These are phyloP conservation scores for Colossoma macropomum DNA, from an alignment of 2,113 vertebrate species.

Conservation along the genomic window DNA sequence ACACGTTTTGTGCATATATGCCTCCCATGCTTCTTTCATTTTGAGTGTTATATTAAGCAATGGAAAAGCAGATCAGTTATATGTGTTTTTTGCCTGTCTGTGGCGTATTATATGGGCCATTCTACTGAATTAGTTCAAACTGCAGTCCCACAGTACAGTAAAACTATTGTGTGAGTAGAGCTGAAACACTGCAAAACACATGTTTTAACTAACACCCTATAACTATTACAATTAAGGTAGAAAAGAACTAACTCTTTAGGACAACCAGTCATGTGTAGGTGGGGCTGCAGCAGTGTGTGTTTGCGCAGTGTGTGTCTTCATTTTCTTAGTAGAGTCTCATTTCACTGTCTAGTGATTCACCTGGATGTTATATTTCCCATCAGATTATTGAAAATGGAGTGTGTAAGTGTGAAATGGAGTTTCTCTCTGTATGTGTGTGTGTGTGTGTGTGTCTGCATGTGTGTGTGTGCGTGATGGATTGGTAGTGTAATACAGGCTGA, in stretches of 20 bases:
- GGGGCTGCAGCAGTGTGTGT: constrained; percentile 12
- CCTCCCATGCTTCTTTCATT: too few species aligned
- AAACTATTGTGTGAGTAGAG: constrained; percentile 20
- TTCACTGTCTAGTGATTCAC: constrained; percentile 28
- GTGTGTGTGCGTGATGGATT: constrained; percentile 1
- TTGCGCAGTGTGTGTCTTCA: not conserved
- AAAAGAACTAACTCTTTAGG: constrained; percentile 66
- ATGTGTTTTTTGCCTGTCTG: too few species aligned
- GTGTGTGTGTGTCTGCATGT: not conserved
- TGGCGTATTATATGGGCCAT: too few species aligned
- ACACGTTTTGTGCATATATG: too few species aligned
- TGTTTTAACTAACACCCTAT: not conserved
- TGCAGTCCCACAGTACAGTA: too few species aligned
- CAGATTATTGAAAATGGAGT: constrained; percentile 15
- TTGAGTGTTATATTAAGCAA: too few species aligned
- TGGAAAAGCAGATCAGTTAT: too few species aligned
- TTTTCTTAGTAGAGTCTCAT: constrained; percentile 10
- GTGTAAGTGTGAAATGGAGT: constrained; percentile 16
- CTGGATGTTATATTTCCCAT: constrained; percentile 29
- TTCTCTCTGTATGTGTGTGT: not conserved
- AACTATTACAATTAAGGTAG: not conserved
- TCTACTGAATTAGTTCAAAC: too few species aligned
- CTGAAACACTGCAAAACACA: too few species aligned
- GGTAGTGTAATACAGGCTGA: constrained; percentile 30
- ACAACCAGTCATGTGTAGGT: not conserved